phyloP scores from a whole-genome alignment of 2,888 invertebrate species.

The Diaphora mendica region DNA sequence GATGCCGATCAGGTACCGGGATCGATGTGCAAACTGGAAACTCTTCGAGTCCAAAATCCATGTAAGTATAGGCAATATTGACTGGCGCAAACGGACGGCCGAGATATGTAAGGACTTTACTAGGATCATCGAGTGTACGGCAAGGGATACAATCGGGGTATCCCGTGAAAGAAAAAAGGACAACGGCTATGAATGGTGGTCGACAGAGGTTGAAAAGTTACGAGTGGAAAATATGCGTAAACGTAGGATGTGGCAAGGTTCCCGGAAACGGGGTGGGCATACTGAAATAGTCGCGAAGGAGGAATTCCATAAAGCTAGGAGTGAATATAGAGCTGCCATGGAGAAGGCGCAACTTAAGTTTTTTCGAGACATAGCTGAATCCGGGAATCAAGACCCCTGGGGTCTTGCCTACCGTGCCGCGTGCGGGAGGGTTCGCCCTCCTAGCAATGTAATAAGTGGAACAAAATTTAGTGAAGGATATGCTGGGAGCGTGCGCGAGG shows the following conservation, averaged over 20 bases:
- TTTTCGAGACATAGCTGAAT: too few relatives aligned
- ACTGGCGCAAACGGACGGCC: too few relatives aligned
- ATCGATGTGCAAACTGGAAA: background rate
- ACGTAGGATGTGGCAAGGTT: too few relatives aligned
- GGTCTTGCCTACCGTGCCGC: too few relatives aligned
- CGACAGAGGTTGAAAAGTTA: background rate
- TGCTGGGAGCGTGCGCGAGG: conserved; percentile 16
- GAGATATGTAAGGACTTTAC: background rate
- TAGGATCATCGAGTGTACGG: background rate
- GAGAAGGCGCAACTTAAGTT: too few relatives aligned
- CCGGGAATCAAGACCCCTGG: too few relatives aligned
- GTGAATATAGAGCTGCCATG: too few relatives aligned
- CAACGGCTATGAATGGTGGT: background rate
- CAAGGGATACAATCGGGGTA: background rate
- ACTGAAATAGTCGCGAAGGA: too few relatives aligned
- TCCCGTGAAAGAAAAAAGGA: background rate
- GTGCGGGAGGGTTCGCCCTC: too few relatives aligned
- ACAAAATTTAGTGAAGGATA: background rate
- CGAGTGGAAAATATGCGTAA: background rate
- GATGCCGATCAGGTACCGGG: background rate
- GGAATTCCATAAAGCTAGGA: too few relatives aligned
- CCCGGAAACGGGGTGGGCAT: too few relatives aligned
- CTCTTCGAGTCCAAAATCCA: background rate
- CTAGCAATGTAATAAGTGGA: too few relatives aligned
- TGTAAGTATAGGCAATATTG: background rate